Percentiles rank a stretch among this genome's conserved stretches.
Evolutionary conservation across 1,140 invertebrate genomes (phyloP).

Genomic region (Micrasema minimum): DNA sequence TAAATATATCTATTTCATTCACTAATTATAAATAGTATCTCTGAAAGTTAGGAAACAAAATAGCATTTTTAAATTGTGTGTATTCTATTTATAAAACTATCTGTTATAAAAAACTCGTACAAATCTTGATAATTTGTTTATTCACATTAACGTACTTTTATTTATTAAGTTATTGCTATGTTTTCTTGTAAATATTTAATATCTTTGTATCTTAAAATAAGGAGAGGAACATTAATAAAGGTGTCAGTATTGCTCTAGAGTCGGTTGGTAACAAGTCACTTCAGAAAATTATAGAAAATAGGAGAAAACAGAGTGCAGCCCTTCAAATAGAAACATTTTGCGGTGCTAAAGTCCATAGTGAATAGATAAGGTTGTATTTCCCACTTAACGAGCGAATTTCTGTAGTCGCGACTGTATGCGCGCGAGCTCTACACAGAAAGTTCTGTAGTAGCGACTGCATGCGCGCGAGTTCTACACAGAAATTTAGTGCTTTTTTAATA

Average conservation of each 20-base stretch:
- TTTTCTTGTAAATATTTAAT: constrained; percentile 66
- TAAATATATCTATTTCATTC: constrained; percentile 65
- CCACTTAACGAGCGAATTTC: too few species aligned
- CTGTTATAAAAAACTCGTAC: constrained; percentile 65
- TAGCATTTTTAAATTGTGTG: constrained; percentile 63
- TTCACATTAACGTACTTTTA: constrained; percentile 55
- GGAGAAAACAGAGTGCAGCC: constrained; percentile 63
- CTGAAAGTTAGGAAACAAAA: constrained; percentile 69
- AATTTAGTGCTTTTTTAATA: too few species aligned
- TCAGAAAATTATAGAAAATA: constrained; percentile 46
- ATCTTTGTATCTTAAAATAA: constrained; percentile 67
- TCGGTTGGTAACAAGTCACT: constrained; percentile 63
- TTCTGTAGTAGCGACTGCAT: too few species aligned
- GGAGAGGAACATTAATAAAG: constrained; percentile 68
- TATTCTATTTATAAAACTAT: constrained; percentile 67
- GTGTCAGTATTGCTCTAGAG: constrained; percentile 65
- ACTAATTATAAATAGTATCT: constrained; percentile 68
- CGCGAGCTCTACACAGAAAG: too few species aligned
- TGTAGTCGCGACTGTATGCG: too few species aligned
- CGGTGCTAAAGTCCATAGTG: too few species aligned
- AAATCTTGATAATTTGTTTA: constrained; percentile 63
- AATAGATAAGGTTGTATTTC: too few species aligned
- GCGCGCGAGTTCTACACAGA: too few species aligned
- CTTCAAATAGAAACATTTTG: constrained; percentile 67
- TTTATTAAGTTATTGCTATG: constrained; percentile 67